Conservation (phyloP, 2,888 invertebrate species). For the Parnassius apollo region DNA sequence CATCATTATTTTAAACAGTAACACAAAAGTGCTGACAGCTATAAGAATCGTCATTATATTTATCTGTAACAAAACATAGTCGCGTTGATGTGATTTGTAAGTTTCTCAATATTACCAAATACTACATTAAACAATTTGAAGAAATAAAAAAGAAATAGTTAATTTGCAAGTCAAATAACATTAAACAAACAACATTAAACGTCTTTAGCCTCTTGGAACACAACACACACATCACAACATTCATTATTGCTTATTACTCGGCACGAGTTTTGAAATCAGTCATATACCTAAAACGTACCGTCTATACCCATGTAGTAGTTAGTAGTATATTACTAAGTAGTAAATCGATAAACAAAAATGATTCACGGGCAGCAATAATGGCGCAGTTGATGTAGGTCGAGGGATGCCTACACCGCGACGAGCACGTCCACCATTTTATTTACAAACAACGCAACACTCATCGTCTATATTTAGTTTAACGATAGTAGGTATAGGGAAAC, state of each 20-base stretch:
- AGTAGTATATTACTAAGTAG: conserved; percentile 23
- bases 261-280: conserved; percentile 12
- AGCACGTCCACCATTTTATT: conserved; percentile 27
- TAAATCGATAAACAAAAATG: conserved; percentile 28
- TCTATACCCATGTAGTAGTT: conserved; percentile 4
- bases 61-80: no score
- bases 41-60: no score
- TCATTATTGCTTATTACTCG: conserved; percentile 19
- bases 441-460: conserved; percentile 22
- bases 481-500: conserved; percentile 9
- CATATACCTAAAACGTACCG: conserved; percentile 4
- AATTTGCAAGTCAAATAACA: no score
- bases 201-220: no score
- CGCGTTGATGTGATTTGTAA: no score
- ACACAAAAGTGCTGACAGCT: no score
- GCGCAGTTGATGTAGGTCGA: conserved; percentile 29
- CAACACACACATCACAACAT: neutral
- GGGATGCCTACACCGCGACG: conserved; percentile 22
- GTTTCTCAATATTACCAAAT: no score
- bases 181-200: no score
- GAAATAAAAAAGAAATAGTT: no score
- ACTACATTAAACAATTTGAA: no score
- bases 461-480: conserved; percentile 9
- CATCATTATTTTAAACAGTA: no score
- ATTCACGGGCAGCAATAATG: conserved; percentile 27